A percentile compares a stretch with the other conserved stretches of the same genome.
phyloP scores from a whole-genome alignment of 2,888 invertebrate species.

The Hydroisotoma schaefferi region DNA sequence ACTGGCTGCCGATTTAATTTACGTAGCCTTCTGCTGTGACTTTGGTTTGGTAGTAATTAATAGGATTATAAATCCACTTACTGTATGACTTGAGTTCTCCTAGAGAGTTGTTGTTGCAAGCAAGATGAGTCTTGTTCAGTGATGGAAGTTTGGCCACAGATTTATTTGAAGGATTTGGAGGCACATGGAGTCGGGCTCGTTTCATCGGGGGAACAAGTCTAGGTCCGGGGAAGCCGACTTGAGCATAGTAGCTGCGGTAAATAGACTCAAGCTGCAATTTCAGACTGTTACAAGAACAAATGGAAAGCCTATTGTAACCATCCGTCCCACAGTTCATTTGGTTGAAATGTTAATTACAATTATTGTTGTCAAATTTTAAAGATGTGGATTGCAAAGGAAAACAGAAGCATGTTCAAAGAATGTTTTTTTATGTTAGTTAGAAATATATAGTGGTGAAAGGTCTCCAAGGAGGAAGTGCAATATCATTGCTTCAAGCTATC shows the following conservation, averaged over 20 bases:
- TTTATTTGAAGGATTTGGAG: slow-evolving; percentile 49
- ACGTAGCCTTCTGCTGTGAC: too few species aligned
- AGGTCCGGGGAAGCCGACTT: slow-evolving; percentile 58
- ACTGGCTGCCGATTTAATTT: too few species aligned
- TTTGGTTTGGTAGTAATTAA: too few species aligned
- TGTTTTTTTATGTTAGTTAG: too few species aligned
- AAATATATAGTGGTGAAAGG: too few species aligned
- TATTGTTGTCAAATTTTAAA: too few species aligned
- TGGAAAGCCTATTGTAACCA: too few species aligned
- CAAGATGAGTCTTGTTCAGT: slow-evolving; percentile 51
- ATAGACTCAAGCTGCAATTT: slow-evolving; percentile 46
- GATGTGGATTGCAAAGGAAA: too few species aligned
- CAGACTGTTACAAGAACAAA: slow-evolving; percentile 33
- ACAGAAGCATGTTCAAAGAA: too few species aligned
- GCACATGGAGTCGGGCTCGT: slow-evolving; percentile 60
- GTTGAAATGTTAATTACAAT: too few species aligned
- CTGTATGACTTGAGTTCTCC: slow-evolving; percentile 65
- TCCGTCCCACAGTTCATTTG: slow-evolving; percentile 17
- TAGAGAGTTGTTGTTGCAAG: slow-evolving; percentile 52
- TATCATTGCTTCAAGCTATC: neutral
- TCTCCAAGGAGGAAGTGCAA: too few species aligned
- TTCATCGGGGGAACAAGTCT: slow-evolving; percentile 62
- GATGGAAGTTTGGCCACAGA: slow-evolving; percentile 39
- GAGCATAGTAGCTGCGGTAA: slow-evolving; percentile 62
- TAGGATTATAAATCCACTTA: too few species aligned